These are phyloP conservation scores for Pyrrhosoma nymphula DNA, from an alignment of 2,888 invertebrate species.

Conservation along the genomic window DNA sequence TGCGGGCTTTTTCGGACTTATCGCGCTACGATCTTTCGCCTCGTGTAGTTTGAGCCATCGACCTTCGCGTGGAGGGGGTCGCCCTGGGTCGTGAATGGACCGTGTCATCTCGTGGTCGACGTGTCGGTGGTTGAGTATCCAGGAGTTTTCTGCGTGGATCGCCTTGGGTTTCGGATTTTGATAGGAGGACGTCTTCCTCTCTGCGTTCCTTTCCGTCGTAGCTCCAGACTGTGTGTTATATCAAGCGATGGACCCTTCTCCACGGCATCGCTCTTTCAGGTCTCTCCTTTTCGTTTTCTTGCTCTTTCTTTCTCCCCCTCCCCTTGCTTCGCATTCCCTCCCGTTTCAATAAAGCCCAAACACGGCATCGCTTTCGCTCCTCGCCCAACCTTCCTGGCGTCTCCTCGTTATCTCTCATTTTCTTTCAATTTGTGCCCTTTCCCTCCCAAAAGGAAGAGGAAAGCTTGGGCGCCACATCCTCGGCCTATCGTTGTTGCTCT, in stretches of 20 bases:
- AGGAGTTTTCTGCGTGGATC: background rate
- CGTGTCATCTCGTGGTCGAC: background rate
- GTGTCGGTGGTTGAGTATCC: background rate
- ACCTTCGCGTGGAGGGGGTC: background rate
- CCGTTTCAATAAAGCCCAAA: background rate
- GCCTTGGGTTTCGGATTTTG: background rate
- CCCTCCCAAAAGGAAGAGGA: background rate
- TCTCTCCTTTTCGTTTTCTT: too few species aligned
- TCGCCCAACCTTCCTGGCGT: background rate
- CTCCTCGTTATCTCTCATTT: constrained; percentile 21
- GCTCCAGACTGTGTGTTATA: background rate
- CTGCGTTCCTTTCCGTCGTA: background rate
- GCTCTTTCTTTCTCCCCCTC: background rate
- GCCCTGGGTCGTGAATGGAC: background rate
- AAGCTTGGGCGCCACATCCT: background rate
- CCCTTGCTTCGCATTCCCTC: background rate
- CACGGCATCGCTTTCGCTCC: background rate
- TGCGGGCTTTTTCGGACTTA: background rate
- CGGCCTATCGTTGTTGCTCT: background rate
- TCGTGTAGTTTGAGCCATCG: background rate
- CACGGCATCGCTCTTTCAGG: too few species aligned
- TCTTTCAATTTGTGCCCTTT: constrained; percentile 3
- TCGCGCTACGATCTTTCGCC: background rate
- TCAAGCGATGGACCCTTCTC: background rate
- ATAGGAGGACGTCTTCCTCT: background rate